A percentile compares a stretch with the other conserved stretches of the same genome.
These are phyloP conservation scores for Lampropteryx suffumata DNA, from an alignment of 2,888 invertebrate genomes.

Conservation along the genomic window DNA sequence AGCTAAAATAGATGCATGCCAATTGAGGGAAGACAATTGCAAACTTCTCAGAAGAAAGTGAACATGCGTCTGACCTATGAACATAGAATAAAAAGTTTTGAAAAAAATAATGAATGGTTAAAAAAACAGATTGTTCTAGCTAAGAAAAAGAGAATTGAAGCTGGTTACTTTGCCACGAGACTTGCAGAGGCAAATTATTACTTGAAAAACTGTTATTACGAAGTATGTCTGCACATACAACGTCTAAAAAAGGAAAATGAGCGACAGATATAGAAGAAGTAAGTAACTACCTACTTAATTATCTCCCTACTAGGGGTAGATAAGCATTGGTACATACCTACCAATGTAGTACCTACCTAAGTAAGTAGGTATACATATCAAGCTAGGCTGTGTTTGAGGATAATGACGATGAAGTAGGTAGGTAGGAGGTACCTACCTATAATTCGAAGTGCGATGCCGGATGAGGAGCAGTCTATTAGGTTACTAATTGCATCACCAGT, in stretches of 20 bases:
- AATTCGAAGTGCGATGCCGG: too few relatives aligned
- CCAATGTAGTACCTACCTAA: not conserved
- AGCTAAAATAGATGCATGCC: constrained; percentile 45
- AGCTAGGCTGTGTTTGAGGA: too few relatives aligned
- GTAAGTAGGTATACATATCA: not conserved
- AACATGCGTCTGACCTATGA: constrained; percentile 35
- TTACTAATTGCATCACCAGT: too few relatives aligned
- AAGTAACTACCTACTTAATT: not conserved
- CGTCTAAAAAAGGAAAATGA: constrained; percentile 31
- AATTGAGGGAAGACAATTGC: constrained; percentile 38
- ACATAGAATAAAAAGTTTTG: constrained; percentile 40
- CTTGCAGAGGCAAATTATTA: constrained; percentile 62
- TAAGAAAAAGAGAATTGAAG: constrained; percentile 55
- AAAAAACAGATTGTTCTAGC: constrained; percentile 48
- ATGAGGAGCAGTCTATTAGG: too few relatives aligned
- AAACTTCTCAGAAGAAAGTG: constrained; percentile 13
- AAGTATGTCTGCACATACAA: constrained; percentile 46
- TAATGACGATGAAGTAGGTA: too few relatives aligned
- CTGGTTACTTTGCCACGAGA: constrained; percentile 49
- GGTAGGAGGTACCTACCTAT: too few relatives aligned
- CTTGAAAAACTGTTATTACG: constrained; percentile 52
- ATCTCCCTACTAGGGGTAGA: too few relatives aligned
- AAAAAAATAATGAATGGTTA: constrained; percentile 51
- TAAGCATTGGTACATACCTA: not conserved
- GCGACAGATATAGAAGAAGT: not conserved